Evolutionary conservation across 1,140 invertebrate genomes (phyloP).

Genomic region (Zophobas morio): DNA sequence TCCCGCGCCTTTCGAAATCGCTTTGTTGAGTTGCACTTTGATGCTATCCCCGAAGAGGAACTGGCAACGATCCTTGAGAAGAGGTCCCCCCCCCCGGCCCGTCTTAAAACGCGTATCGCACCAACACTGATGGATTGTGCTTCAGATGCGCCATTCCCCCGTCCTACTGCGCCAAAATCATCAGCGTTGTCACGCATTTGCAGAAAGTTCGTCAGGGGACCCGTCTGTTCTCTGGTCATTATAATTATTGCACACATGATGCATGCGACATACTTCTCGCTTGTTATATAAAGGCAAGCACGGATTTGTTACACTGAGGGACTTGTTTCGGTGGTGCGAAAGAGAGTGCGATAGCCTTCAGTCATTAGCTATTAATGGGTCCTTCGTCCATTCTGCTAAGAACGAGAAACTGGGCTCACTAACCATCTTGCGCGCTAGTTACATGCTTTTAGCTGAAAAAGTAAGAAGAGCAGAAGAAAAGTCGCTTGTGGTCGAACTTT

Average conservation of each 20-base stretch:
- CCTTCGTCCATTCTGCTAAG: too few species aligned
- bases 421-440: too few species aligned
- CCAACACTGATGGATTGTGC: too few species aligned
- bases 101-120: too few species aligned
- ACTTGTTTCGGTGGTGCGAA: constrained; percentile 98
- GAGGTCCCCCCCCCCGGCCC: too few species aligned
- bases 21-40: constrained; percentile 98
- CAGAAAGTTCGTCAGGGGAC: constrained; percentile 74
- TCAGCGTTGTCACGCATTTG: constrained; percentile 93
- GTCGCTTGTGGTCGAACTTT: constrained; percentile 80
- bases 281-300: constrained; percentile 95
- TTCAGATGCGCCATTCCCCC: too few species aligned
- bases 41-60: constrained; percentile 92
- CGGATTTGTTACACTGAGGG: constrained; percentile 94
- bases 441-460: constrained; percentile 95
- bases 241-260: constrained; percentile 72
- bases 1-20: constrained; percentile 97
- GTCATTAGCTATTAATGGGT: constrained; percentile 97
- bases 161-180: constrained; percentile 92
- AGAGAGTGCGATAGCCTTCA: constrained; percentile 99
- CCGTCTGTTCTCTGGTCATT: neutral
- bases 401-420: too few species aligned
- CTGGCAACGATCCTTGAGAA: constrained; percentile 92
- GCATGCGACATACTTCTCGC: constrained; percentile 86
- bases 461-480: constrained; percentile 89